Conservation (phyloP, 2,797 vertebrate species). For the Chelmon rostratus region DNA sequence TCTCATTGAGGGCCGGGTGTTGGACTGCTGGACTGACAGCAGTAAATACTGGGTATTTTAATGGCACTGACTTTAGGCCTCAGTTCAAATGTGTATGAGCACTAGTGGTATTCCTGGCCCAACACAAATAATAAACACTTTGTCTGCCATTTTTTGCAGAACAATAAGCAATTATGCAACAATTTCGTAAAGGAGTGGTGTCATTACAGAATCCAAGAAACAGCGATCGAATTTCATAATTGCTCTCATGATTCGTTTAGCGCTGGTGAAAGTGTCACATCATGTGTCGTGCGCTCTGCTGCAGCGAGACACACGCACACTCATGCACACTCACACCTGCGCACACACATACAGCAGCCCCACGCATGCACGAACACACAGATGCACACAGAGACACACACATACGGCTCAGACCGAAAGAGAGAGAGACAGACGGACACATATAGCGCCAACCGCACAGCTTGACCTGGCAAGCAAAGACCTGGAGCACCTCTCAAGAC, state of each 20-base stretch:
- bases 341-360: background rate
- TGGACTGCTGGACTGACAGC: constrained; percentile 2
- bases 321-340: background rate
- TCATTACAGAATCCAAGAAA: constrained; percentile 41
- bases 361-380: background rate
- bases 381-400: background rate
- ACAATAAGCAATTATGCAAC: constrained; percentile 40
- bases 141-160: background rate
- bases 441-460: constrained; percentile 15
- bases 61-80: background rate
- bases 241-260: constrained; percentile 38
- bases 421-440: constrained; percentile 20
- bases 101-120: background rate
- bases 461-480: constrained; percentile 40
- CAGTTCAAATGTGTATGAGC: constrained; percentile 1
- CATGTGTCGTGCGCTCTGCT: constrained; percentile 14
- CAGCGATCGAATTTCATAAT: constrained; percentile 37
- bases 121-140: background rate
- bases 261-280: constrained; percentile 36
- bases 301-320: background rate
- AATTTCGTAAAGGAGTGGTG: constrained; percentile 30
- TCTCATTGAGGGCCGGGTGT: background rate
- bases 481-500: constrained; percentile 63
- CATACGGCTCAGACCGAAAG: background rate
- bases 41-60: constrained; percentile 9